phyloP scores from a whole-genome alignment of 2,888 invertebrate species.

The Rhingia campestris region DNA sequence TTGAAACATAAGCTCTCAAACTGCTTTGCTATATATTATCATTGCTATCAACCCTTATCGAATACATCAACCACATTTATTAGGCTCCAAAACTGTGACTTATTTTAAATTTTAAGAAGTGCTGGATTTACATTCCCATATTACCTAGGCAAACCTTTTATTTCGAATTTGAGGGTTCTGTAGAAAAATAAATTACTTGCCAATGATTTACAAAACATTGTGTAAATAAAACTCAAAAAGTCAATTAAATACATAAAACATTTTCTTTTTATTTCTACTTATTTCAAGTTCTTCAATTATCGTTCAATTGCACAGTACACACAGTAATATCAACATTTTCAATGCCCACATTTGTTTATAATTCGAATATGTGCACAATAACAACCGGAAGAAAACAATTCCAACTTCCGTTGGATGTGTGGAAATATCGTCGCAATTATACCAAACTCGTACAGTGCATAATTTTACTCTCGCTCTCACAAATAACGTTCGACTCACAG shows the following conservation, averaged over 20 bases:
- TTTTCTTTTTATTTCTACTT: background rate
- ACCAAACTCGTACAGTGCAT: background rate
- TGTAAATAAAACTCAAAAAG: background rate
- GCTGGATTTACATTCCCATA: too few species aligned
- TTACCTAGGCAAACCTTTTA: too few species aligned
- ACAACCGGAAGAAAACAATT: constrained; percentile 70
- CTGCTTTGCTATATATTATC: too few species aligned
- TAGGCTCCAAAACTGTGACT: too few species aligned
- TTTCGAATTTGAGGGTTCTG: too few species aligned
- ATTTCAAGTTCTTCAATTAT: background rate
- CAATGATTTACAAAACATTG: too few species aligned
- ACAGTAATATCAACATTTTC: background rate
- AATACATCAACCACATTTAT: too few species aligned
- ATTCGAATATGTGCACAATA: background rate
- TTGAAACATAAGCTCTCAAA: too few species aligned
- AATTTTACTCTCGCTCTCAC: constrained; percentile 29
- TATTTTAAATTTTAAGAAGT: too few species aligned
- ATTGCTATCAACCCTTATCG: too few species aligned
- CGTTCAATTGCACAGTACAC: background rate
- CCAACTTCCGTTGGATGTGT: constrained; percentile 60
- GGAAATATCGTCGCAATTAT: constrained; percentile 25
- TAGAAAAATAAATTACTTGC: too few species aligned
- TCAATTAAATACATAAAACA: background rate
- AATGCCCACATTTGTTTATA: constrained; percentile 11
- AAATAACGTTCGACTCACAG: background rate